Base-by-base conservation (phyloP, 2,113 vertebrate genomes). In the Nerophis ophidion region DNA sequence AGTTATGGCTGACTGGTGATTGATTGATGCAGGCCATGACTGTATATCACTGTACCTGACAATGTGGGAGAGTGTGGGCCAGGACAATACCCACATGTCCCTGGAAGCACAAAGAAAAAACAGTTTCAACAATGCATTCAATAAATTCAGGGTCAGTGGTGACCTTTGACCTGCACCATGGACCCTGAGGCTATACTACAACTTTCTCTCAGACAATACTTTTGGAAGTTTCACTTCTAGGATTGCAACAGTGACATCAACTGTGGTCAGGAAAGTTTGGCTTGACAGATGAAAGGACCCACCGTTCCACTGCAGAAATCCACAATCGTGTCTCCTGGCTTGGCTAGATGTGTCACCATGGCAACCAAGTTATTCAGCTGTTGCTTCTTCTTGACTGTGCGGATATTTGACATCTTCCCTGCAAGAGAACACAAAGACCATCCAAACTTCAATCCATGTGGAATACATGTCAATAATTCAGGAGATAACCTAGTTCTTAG, bases 261-360 rank as follows among this genome's bases (percentile, higher is more conserved):
- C 35, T 48, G 60, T 53, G 61, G 40, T 59, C n/a, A 56, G 6
- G 7, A 0, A 17, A 2, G 0, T n/a, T 6, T 5, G 46, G 51
- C 63, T 40, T 57, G 51, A 65, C 46, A 53, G 40, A 61, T 65
- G 48, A 59, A 48, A 6, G 17, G 4, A 17, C 51, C 65, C 92
- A 99, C 96, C 89, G 95, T 97, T 46, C 97, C 97, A 12, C 96
- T 98, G 90, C 97, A 99, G 84, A 99, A 99, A 83, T 98, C 97
- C 87, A 97, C 95, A 60, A 98, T 83, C 9, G 90, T 89, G 82
- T 92, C 67, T 54, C 94, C 91, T 3, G 94, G 91, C n/a, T 83
- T 91, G 17, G 92, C 92, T 13, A 92, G 81, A 63, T 88, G 87
- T 4, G 71, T 92, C 65, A 96, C 95, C 36, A 89, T 88, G 61